Conservation (phyloP, 1,140 invertebrate genomes). For the Ericerus pela region DNA sequence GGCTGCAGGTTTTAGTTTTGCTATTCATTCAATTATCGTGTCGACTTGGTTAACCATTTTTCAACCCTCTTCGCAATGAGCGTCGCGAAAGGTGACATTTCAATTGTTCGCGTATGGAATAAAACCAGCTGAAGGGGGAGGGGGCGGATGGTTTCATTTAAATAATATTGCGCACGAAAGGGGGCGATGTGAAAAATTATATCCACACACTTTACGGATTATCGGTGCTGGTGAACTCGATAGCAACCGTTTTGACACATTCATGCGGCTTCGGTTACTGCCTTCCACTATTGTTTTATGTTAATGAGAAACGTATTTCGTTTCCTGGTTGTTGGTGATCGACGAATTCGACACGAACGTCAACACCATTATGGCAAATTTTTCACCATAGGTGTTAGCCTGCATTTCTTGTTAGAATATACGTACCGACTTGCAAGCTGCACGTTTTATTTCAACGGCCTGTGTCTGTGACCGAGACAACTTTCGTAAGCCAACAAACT, state of each 20-base stretch:
- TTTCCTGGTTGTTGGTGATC: too few relatives aligned
- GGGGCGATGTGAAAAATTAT: constrained; percentile 1
- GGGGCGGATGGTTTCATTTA: background rate
- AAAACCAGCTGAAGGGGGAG: background rate
- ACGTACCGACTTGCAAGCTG: too few relatives aligned
- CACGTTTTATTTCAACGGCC: too few relatives aligned
- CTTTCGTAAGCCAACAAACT: too few relatives aligned
- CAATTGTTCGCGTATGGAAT: background rate
- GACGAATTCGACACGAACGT: too few relatives aligned
- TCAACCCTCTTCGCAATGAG: too few relatives aligned
- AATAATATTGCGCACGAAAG: background rate
- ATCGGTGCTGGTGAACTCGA: background rate
- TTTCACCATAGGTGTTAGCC: too few relatives aligned
- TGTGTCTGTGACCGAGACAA: too few relatives aligned
- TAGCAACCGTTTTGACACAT: constrained; percentile 2
- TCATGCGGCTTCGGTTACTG: background rate
- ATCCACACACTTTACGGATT: constrained; percentile 1
- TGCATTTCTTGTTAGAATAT: too few relatives aligned
- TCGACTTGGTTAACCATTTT: background rate
- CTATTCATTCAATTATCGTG: background rate
- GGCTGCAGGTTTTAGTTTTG: background rate
- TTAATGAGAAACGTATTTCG: too few relatives aligned
- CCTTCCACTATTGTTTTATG: background rate
- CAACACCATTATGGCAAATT: too few relatives aligned
- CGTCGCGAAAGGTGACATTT: too few relatives aligned